Conservation (phyloP, 2,797 vertebrate genomes). For the Enteromius unitaeniatus region DNA sequence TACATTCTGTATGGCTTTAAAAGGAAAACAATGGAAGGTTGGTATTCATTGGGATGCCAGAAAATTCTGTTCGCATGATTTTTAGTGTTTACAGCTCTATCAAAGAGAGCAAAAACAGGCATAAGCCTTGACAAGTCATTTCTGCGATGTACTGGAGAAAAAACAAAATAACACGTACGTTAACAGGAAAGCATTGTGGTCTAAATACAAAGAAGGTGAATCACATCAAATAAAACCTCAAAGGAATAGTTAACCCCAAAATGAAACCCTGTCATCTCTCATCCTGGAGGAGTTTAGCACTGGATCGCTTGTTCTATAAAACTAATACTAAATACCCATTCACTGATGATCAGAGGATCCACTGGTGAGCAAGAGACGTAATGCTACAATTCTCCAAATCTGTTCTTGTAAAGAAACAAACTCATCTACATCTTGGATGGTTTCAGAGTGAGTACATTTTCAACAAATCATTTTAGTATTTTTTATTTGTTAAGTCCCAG, state of each 20-base stretch:
- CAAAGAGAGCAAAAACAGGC: background rate
- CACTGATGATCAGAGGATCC: background rate
- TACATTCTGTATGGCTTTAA: background rate
- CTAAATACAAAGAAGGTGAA: background rate
- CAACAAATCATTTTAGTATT: background rate
- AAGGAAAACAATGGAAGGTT: background rate
- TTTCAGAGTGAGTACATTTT: background rate
- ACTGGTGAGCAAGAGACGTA: background rate
- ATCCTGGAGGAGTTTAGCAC: background rate
- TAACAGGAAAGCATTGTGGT: background rate
- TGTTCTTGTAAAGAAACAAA: background rate
- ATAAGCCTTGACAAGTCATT: constrained; percentile 2
- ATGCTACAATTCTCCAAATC: background rate
- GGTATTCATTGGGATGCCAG: background rate
- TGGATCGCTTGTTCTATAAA: background rate
- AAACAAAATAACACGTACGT: background rate
- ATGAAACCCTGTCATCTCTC: background rate
- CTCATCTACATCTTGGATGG: background rate
- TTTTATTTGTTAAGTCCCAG: background rate
- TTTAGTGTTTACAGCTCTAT: background rate
- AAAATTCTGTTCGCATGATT: background rate
- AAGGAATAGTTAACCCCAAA: background rate
- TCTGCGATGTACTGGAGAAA: background rate
- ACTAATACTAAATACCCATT: too few relatives aligned
- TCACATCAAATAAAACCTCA: background rate